Percentiles rank a stretch among this genome's conserved stretches.
These are phyloP conservation scores for Rissa tridactyla DNA, from an alignment of 2,113 vertebrate genomes.

Conservation along the genomic window DNA sequence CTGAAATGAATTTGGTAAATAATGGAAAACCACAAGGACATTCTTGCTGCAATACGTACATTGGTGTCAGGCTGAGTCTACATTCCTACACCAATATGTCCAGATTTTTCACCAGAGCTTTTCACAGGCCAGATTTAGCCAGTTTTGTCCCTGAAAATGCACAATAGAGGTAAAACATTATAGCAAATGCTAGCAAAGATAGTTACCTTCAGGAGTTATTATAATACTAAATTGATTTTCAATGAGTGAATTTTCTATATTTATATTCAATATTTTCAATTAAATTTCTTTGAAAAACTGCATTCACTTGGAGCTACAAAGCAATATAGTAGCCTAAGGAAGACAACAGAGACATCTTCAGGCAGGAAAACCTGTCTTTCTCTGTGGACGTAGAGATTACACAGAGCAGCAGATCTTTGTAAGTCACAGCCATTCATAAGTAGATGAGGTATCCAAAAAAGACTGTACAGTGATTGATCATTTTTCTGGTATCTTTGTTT, in stretches of 20 bases:
- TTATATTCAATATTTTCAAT: not conserved
- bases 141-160: not conserved
- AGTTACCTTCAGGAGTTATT: not conserved
- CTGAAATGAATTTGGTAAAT: not conserved
- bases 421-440: not conserved
- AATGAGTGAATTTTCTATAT: not conserved
- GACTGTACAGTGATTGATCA: fast-evolving
- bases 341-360: not conserved
- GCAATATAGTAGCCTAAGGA: not conserved
- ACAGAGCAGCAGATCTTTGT: not conserved
- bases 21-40: not conserved
- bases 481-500: not conserved
- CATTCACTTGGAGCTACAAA: not conserved
- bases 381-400: not conserved
- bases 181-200: not conserved
- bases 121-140: not conserved
- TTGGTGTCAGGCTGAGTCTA: not conserved
- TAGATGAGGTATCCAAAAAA: not conserved
- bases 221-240: not conserved
- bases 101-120: not conserved
- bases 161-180: not conserved
- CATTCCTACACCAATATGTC: not conserved
- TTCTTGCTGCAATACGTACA: not conserved
- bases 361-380: not conserved
- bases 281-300: not conserved